phyloP scores from a whole-genome alignment of 1,140 invertebrate genomes.

The Lasaia peninsularis region DNA sequence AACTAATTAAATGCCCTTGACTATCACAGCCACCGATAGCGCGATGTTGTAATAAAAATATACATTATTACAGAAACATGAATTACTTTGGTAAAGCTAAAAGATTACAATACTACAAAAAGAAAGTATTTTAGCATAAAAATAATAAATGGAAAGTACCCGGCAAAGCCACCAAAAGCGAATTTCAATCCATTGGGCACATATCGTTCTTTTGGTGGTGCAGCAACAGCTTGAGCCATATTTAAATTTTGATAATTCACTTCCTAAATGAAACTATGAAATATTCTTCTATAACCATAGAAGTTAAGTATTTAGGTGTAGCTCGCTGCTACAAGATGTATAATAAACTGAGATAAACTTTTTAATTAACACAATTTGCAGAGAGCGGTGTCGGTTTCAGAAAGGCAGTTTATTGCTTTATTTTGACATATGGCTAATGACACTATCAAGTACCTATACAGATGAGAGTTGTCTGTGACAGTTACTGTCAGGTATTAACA shows the following conservation, averaged over 20 bases:
- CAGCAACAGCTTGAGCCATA: slow-evolving; percentile 41
- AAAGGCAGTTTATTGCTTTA: not conserved
- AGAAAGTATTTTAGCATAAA: slow-evolving; percentile 40
- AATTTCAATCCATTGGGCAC: slow-evolving; percentile 82
- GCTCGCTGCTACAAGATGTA: not conserved
- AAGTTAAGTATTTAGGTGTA: not conserved
- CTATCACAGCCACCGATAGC: not conserved
- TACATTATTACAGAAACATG: not conserved
- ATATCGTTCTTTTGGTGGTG: slow-evolving; percentile 51
- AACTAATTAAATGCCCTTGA: slow-evolving; percentile 7
- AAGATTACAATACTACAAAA: slow-evolving; percentile 18
- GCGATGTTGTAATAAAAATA: not conserved
- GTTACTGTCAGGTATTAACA: too few relatives aligned
- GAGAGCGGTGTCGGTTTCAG: not conserved
- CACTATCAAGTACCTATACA: too few relatives aligned
- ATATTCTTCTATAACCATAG: not conserved
- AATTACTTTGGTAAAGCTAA: not conserved
- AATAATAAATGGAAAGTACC: slow-evolving; percentile 76
- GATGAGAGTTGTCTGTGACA: too few relatives aligned
- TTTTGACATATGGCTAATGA: too few relatives aligned
- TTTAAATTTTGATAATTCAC: not conserved
- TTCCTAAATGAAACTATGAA: not conserved
- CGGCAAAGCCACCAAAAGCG: slow-evolving; percentile 81
- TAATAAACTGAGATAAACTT: not conserved
- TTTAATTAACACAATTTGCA: not conserved